These are phyloP conservation scores for Amazona vittata DNA, from an alignment of 2,113 vertebrate species.

Conservation along the genomic window DNA sequence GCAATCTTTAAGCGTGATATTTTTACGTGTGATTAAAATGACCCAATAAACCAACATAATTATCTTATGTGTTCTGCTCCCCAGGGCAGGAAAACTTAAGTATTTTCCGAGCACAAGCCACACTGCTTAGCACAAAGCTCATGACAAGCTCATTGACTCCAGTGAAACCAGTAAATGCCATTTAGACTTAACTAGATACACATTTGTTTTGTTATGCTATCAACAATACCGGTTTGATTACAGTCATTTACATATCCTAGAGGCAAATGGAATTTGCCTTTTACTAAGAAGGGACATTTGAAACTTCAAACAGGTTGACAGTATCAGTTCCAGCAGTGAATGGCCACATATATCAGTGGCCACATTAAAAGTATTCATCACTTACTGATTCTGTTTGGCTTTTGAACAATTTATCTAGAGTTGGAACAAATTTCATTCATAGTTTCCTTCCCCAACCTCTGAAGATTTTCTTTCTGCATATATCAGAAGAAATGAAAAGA, in stretches of 20 bases:
- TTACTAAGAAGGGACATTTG: neutral
- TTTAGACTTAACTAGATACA: neutral
- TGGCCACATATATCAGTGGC: neutral
- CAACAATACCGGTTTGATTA: neutral
- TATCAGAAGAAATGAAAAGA: neutral
- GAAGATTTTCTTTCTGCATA: neutral
- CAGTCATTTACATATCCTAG: neutral
- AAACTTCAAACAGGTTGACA: neutral
- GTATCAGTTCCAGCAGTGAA: neutral
- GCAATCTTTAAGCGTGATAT: neutral
- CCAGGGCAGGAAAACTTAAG: neutral
- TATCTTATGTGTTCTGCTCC: neutral
- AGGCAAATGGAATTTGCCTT: neutral
- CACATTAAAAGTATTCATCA: neutral
- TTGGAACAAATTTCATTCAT: neutral
- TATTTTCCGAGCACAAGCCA: neutral
- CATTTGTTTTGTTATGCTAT: neutral
- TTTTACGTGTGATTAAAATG: neutral
- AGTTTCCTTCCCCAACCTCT: neutral
- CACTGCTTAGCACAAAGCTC: neutral
- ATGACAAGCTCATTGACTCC: neutral
- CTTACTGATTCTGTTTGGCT: neutral
- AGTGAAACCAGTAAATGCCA: neutral
- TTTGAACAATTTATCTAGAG: neutral
- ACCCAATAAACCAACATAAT: neutral